These are phyloP conservation scores for Chlorops oryzae DNA, from an alignment of 1,140 invertebrate species.

Conservation along the genomic window DNA sequence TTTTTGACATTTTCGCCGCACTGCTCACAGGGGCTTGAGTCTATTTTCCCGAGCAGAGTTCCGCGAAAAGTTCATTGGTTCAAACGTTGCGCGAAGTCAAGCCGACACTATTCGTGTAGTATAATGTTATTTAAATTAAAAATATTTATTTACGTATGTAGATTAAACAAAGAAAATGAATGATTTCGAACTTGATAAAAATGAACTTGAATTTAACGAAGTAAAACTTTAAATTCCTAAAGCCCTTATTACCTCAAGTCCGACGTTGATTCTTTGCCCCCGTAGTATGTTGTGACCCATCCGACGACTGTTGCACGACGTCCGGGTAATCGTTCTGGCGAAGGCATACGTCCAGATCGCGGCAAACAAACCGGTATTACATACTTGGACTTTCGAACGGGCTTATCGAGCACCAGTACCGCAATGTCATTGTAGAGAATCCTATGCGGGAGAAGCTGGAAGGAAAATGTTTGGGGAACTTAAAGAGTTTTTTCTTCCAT, in stretches of 20 bases:
- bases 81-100: constrained; percentile 68
- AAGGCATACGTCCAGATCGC: constrained; percentile 30
- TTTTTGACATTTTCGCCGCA: constrained; percentile 69
- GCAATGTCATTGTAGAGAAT: constrained; percentile 92
- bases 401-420: constrained; percentile 52
- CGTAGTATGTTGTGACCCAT: constrained; percentile 85
- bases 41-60: constrained; percentile 81
- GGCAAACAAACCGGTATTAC: constrained; percentile 85
- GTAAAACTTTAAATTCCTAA: too few relatives aligned
- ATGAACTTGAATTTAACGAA: too few relatives aligned
- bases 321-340: constrained; percentile 41
- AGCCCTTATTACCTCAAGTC: constrained; percentile 86
- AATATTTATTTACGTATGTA: too few relatives aligned
- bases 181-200: too few relatives aligned
- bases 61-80: constrained; percentile 71
- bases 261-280: constrained; percentile 75
- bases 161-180: too few relatives aligned
- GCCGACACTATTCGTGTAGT: constrained; percentile 77
- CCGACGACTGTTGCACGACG: constrained; percentile 77
- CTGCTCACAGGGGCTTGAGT: constrained; percentile 57
- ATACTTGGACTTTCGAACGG: constrained; percentile 72
- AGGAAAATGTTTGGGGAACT: neutral
- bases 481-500: neutral
- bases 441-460: constrained; percentile 70
- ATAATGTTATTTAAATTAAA: too few relatives aligned